phyloP scores from a whole-genome alignment of 1,140 invertebrate species.

The Dinoponera quadriceps region DNA sequence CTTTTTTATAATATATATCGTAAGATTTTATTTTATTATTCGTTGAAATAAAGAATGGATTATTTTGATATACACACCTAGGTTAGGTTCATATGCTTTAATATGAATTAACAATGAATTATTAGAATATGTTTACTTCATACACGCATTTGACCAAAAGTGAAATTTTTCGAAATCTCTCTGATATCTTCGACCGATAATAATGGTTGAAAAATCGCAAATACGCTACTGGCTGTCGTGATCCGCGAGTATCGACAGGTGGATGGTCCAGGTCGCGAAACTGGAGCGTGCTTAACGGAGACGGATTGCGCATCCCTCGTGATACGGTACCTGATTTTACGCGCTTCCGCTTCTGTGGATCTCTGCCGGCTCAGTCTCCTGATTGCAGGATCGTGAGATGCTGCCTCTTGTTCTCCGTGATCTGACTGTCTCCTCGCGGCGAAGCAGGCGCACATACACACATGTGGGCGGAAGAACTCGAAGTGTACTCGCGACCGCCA shows the following conservation, averaged over 20 bases:
- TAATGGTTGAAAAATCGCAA: background rate
- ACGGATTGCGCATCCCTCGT: slow-evolving; percentile 22
- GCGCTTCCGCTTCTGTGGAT: slow-evolving; percentile 12
- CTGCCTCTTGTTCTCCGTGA: slow-evolving; percentile 31
- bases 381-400: slow-evolving; percentile 35
- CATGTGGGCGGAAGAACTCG: slow-evolving; percentile 70
- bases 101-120: too few species aligned
- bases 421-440: slow-evolving; percentile 35
- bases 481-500: slow-evolving; percentile 70
- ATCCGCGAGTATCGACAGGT: slow-evolving; percentile 15
- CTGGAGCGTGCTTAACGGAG: background rate
- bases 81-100: too few species aligned
- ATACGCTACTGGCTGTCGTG: background rate
- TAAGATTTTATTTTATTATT: too few species aligned
- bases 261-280: background rate
- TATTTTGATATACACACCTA: too few species aligned
- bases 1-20: too few species aligned
- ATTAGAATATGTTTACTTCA: too few species aligned
- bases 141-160: too few species aligned
- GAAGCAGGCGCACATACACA: slow-evolving; percentile 66
- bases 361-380: slow-evolving; percentile 1
- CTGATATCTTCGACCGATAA: background rate
- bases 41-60: too few species aligned
- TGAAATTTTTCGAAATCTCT: too few species aligned
- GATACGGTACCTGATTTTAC: slow-evolving; percentile 22